Base-by-base conservation (phyloP, 2,888 invertebrate genomes). In the Uloborus plumipes region DNA sequence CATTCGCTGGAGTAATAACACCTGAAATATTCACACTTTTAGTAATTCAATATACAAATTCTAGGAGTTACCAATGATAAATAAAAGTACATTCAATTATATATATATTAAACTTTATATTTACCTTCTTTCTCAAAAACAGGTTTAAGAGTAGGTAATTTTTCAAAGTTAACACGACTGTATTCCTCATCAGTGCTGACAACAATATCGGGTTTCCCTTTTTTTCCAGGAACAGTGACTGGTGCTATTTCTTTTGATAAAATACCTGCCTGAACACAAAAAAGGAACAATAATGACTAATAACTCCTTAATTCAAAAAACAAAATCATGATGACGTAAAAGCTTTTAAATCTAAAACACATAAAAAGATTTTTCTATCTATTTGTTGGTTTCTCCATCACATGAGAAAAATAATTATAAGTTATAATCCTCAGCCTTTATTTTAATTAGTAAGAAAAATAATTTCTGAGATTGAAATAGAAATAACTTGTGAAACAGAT, bases 1-100 rank as follows among this genome's bases (percentile, higher is more conserved):
- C 96, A 91, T 99, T 99, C 61, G 97, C 99, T 31, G 99, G 99
- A 0, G 99, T 99, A 0, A 99, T 95, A 1, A 99, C 98, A 9
- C 91, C 91, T 89, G 86, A 61, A 16, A n/a, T 53, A 53, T 2
- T 16, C 6, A 53, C 3, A 16, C 16, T 53, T 16, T 53, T 15
- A 16, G 6, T 53, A 53, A 2, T 53, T n/a, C 15, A 16, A 53
- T 6, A 53, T 53, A 16, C 53, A 53, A 26, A 26, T 26, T 26
- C 4, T 26, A 26, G 26, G 2, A 3, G 26, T 26, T 26, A 26
- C 2, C 4, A 26, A 26, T 26, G 4, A 26, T 26, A 26, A 26
- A 26, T 26, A 26, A 4, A 26, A 26, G 26, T 4, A 26, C 2
- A 26, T 26, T 3, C 26, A 26, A 26, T 26, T 26, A 3, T 26